Evolutionary conservation across 2,888 invertebrate species (phyloP).

Genomic region (Acleris holmiana): DNA sequence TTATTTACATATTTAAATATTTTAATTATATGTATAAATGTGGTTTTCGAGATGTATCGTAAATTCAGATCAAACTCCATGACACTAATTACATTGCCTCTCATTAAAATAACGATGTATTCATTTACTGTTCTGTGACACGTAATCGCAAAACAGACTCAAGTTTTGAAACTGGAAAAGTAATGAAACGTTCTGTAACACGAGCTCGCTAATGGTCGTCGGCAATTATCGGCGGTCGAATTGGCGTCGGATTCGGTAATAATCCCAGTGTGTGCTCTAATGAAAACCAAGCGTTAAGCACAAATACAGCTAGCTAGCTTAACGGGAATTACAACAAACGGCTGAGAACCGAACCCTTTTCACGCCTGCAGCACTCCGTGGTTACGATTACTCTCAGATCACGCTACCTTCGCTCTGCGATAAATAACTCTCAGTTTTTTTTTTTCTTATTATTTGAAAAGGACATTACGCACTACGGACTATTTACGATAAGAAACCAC

Average conservation of each 20-base stretch:
- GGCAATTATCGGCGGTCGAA: not conserved
- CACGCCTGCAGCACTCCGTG: slow-evolving; percentile 2
- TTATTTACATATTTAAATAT: slow-evolving; percentile 6
- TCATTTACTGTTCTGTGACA: too few relatives aligned
- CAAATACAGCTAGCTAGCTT: slow-evolving; percentile 1
- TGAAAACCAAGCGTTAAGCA: not conserved
- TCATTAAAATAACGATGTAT: too few relatives aligned
- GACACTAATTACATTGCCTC: too few relatives aligned
- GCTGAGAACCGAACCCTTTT: slow-evolving; percentile 3
- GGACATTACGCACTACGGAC: slow-evolving; percentile 32
- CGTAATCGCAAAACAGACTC: too few relatives aligned
- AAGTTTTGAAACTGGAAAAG: not conserved
- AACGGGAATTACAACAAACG: slow-evolving; percentile 12
- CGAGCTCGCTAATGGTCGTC: not conserved
- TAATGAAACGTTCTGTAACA: not conserved
- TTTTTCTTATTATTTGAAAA: slow-evolving; percentile 17
- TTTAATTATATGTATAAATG: too few relatives aligned
- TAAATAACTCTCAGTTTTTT: slow-evolving; percentile 10
- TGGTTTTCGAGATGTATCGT: too few relatives aligned
- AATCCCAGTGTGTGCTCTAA: not conserved
- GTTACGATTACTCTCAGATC: slow-evolving; percentile 16
- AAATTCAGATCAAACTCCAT: too few relatives aligned
- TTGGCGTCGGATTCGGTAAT: not conserved
- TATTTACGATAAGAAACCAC: slow-evolving; percentile 36
- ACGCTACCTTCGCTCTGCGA: not conserved